Evolutionary conservation across 2,797 vertebrate genomes (phyloP).

Genomic region (Antrozous pallidus): DNA sequence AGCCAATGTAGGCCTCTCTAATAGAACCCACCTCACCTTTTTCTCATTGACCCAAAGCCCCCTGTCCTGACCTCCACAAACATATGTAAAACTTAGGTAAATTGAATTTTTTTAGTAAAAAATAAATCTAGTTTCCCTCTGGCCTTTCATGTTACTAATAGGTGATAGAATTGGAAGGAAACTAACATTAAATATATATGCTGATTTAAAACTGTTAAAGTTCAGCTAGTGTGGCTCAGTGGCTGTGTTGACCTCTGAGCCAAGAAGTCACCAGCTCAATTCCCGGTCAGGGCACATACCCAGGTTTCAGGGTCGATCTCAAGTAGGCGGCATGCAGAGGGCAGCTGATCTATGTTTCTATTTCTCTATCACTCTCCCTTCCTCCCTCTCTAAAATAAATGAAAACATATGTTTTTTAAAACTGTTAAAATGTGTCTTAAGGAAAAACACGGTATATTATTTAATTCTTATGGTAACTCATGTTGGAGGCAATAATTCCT

Average conservation of each 20-base stretch:
- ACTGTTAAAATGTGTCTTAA: neutral
- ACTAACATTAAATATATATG: neutral
- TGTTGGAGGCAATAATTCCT: neutral
- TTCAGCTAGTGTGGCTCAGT: neutral
- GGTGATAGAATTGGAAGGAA: neutral
- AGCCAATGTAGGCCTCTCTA: neutral
- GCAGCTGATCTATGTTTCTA: neutral
- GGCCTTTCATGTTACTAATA: neutral
- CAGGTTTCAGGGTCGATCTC: too few species aligned
- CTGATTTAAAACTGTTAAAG: neutral
- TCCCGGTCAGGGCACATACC: too few species aligned
- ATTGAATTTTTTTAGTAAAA: neutral
- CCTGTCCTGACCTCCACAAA: neutral
- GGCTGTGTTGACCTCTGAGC: neutral
- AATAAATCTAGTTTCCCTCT: neutral
- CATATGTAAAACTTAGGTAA: neutral
- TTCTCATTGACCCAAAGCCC: neutral
- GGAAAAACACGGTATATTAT: neutral
- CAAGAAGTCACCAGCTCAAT: too few species aligned
- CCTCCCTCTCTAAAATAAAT: neutral
- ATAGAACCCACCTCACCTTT: neutral
- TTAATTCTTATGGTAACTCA: neutral
- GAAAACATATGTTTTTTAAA: neutral
- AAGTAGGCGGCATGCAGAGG: too few species aligned
- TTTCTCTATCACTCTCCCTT: neutral